phyloP scores from a whole-genome alignment of 2,888 invertebrate genomes.

The Habrosyne pyritoides region DNA sequence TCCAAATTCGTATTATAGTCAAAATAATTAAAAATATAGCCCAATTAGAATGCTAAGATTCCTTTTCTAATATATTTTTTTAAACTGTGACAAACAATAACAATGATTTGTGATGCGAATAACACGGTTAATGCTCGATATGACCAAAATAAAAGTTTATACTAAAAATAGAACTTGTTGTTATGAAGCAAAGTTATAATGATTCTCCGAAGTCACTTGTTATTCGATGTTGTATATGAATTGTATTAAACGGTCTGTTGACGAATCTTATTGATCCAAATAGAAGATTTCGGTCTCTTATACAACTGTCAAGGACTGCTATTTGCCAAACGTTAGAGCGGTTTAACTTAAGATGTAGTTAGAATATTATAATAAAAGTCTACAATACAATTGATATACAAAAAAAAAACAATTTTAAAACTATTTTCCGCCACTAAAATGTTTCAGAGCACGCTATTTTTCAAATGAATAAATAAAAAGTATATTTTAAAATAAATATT shows the following conservation, averaged over 20 bases:
- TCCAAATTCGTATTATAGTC: background rate
- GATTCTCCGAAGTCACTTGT: constrained; percentile 46
- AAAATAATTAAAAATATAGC: too few relatives aligned
- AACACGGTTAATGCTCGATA: constrained; percentile 31
- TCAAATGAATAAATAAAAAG: background rate
- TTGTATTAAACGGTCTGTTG: constrained; percentile 22
- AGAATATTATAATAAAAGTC: background rate
- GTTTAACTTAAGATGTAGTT: background rate
- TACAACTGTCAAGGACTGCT: background rate
- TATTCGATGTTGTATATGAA: constrained; percentile 38
- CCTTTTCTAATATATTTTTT: too few relatives aligned
- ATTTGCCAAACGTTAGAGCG: constrained; percentile 10
- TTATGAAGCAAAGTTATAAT: constrained; percentile 47
- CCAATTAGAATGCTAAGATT: too few relatives aligned
- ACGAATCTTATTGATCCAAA: constrained; percentile 1
- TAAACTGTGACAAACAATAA: background rate
- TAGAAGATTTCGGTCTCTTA: background rate
- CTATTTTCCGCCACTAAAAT: background rate
- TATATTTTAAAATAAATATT: constrained; percentile 2
- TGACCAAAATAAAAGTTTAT: constrained; percentile 25
- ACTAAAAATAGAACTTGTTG: constrained; percentile 39
- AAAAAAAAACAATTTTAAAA: background rate
- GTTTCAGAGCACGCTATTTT: constrained; percentile 3
- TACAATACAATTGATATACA: constrained; percentile 8
- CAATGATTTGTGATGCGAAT: constrained; percentile 12